These are phyloP conservation scores for Acrocephalus scirpaceus DNA, from an alignment of 2,797 vertebrate genomes.

Conservation along the genomic window DNA sequence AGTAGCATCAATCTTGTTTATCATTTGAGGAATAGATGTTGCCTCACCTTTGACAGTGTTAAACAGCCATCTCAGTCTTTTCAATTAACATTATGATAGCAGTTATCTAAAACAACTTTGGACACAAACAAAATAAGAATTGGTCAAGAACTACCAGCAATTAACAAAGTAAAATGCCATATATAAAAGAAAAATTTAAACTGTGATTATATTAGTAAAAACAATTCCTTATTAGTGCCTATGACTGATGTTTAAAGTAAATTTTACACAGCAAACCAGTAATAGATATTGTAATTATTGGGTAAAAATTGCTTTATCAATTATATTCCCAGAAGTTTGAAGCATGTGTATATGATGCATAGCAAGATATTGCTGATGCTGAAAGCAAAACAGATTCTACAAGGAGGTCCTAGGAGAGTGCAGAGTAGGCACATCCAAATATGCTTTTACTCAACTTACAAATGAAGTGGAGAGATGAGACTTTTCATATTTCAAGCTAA, in stretches of 20 bases:
- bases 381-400: neutral
- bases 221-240: neutral
- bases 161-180: neutral
- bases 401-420: neutral
- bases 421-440: neutral
- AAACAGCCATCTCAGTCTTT: neutral
- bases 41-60: neutral
- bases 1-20: neutral
- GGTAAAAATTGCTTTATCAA: neutral
- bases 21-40: neutral
- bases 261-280: neutral
- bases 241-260: neutral
- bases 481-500: neutral
- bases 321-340: neutral
- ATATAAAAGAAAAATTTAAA: neutral
- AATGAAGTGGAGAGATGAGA: neutral
- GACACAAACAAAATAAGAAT: neutral
- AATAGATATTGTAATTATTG: neutral
- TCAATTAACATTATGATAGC: neutral
- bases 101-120: neutral
- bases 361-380: neutral
- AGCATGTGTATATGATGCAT: accelerated
- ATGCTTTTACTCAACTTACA: neutral
- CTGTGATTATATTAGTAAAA: neutral
- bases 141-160: neutral